phyloP scores from a whole-genome alignment of 1,140 invertebrate genomes.

The Cyclargus thomasi region DNA sequence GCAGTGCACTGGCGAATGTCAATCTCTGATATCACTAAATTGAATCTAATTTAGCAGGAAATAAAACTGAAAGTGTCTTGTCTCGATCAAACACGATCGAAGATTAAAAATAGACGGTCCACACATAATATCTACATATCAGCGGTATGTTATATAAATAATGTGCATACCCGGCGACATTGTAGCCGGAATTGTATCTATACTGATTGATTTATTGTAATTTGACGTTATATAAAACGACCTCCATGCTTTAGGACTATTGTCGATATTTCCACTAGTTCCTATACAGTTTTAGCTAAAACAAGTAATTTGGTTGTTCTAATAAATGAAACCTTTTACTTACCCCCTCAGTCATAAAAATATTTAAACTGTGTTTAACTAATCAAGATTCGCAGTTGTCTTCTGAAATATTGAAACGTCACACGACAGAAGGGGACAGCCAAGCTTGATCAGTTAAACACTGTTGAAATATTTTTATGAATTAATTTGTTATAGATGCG shows the following conservation, averaged over 20 bases:
- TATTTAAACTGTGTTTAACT: no score
- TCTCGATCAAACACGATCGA: background rate
- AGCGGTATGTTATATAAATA: conserved; percentile 39
- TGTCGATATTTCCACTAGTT: no score
- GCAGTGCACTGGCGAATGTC: background rate
- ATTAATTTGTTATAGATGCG: no score
- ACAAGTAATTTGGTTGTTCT: no score
- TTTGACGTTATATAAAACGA: background rate
- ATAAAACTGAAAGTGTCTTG: background rate
- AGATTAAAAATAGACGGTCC: conserved; percentile 35
- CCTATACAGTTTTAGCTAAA: no score
- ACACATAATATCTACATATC: background rate
- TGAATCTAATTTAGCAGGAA: background rate
- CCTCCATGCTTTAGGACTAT: background rate
- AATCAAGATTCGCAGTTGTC: no score
- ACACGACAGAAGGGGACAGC: no score
- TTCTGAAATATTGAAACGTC: no score
- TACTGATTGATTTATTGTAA: conserved; percentile 16
- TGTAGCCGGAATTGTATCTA: conserved; percentile 44
- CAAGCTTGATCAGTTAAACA: no score
- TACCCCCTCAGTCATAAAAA: no score
- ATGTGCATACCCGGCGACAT: conserved; percentile 42
- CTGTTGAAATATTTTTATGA: no score
- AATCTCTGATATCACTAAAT: background rate
- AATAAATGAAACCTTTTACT: no score